A percentile compares a stretch with the other conserved stretches of the same genome.
Evolutionary conservation across 2,797 vertebrate genomes (phyloP).

Genomic region (Arctocebus calabarensis): DNA sequence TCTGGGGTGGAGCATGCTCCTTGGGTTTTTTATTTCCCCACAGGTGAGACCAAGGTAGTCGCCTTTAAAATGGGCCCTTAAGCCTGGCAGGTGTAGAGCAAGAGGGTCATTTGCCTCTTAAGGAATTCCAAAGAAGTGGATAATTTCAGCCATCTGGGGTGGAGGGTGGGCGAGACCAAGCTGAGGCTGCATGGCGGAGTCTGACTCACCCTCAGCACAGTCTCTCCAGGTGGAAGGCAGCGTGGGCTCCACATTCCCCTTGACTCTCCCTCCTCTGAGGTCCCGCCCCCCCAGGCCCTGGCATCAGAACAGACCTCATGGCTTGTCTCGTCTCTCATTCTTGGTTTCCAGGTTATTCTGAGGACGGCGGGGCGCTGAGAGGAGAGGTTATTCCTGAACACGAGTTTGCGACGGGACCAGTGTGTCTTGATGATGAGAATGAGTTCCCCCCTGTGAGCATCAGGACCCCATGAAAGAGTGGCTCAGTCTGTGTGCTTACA

Average conservation of each 20-base stretch:
- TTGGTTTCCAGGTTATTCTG: constrained; percentile 92
- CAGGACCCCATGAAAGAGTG: constrained; percentile 89
- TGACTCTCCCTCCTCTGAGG: neutral
- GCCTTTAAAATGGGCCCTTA: neutral
- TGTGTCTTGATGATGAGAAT: constrained; percentile 96
- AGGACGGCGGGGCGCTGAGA: constrained; percentile 94
- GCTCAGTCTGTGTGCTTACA: constrained; percentile 69
- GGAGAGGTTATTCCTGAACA: constrained; percentile 96
- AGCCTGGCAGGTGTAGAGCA: neutral
- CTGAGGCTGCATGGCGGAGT: rapidly evolving
- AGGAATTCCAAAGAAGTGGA: neutral
- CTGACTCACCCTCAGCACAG: rapidly evolving
- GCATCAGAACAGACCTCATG: rapidly evolving
- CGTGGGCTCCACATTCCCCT: rapidly evolving
- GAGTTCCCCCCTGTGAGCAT: constrained; percentile 97
- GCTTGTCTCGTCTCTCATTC: neutral
- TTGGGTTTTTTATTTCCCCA: rapidly evolving
- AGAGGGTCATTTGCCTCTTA: neutral
- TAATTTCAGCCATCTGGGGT: rapidly evolving
- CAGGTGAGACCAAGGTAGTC: neutral
- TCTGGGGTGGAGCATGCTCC: rapidly evolving
- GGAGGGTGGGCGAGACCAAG: neutral
- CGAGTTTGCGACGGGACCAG: constrained; percentile 94
- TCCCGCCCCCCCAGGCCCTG: rapidly evolving
- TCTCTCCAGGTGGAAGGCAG: neutral